Conservation (phyloP, 2,113 vertebrate species). For the Scortum barcoo region DNA sequence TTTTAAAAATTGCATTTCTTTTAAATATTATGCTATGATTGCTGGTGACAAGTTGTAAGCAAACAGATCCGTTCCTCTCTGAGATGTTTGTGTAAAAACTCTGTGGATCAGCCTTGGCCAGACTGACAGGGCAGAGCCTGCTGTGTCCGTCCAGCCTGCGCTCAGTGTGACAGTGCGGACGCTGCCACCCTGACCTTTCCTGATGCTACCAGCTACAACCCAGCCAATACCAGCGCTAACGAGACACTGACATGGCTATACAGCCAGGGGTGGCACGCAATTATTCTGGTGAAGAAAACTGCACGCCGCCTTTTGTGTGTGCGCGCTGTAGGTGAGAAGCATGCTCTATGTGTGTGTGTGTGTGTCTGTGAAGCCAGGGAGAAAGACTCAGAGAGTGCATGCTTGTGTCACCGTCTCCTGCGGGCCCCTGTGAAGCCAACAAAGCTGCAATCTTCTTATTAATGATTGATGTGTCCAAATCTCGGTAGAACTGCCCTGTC, state of each 20-base stretch:
- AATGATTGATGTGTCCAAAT: conserved; percentile 72
- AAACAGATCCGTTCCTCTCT: conserved; percentile 8
- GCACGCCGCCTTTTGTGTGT: conserved; percentile 34
- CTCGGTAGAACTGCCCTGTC: conserved; percentile 58
- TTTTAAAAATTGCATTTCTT: not conserved
- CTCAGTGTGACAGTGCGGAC: conserved; percentile 68
- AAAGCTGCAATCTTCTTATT: conserved; percentile 42
- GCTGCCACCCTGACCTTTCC: conserved; percentile 74
- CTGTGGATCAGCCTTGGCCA: conserved; percentile 17
- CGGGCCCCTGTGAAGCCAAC: conserved; percentile 28
- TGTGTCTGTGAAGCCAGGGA: conserved; percentile 40
- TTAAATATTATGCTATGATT: not conserved
- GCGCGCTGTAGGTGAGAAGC: conserved; percentile 19
- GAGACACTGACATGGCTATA: conserved; percentile 78
- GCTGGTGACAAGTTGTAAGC: conserved; percentile 30
- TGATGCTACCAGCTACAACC: conserved; percentile 65
- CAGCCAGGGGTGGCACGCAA: conserved; percentile 71
- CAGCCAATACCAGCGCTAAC: conserved; percentile 71
- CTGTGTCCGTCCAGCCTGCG: conserved; percentile 46
- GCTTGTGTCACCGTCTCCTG: conserved; percentile 50
- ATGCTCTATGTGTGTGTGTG: conserved; percentile 35
- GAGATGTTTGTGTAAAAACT: conserved; percentile 20
- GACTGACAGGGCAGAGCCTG: conserved; percentile 41
- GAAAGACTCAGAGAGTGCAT: conserved; percentile 32
- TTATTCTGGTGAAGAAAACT: conserved; percentile 66